Percentiles rank a stretch among this genome's conserved stretches.
These are phyloP conservation scores for Drosophila elegans DNA, from an alignment of 1,140 invertebrate genomes.

Conservation along the genomic window DNA sequence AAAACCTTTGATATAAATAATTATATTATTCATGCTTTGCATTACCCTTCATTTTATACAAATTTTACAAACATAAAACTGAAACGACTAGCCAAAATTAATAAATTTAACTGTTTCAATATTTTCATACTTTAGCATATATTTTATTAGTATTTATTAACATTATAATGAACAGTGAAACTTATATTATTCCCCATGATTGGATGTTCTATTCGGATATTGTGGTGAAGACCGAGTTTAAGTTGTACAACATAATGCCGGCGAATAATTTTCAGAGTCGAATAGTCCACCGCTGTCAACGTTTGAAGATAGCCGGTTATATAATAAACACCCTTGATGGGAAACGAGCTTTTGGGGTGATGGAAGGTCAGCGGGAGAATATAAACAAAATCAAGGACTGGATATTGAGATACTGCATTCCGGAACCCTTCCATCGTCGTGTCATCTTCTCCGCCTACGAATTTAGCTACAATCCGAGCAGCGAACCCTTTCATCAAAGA, in stretches of 20 bases:
- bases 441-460: not conserved
- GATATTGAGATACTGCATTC: not conserved
- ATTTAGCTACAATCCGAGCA: not conserved
- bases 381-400: not conserved
- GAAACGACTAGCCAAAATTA: not conserved
- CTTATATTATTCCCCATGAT: not conserved
- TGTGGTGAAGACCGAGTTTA: not conserved
- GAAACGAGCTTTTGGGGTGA: not conserved
- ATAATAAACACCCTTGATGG: not conserved
- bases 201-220: not conserved
- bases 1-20: no score
- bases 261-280: not conserved
- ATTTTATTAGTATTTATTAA: no score
- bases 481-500: not conserved
- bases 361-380: not conserved
- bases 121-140: not conserved
- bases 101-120: not conserved
- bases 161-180: not conserved
- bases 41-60: not conserved
- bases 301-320: not conserved
- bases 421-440: not conserved
- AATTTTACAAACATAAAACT: not conserved
- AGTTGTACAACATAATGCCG: not conserved
- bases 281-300: not conserved
- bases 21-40: not conserved